Base-by-base conservation (phyloP, 2,888 invertebrate genomes). In the Sarcophaga carnaria region DNA sequence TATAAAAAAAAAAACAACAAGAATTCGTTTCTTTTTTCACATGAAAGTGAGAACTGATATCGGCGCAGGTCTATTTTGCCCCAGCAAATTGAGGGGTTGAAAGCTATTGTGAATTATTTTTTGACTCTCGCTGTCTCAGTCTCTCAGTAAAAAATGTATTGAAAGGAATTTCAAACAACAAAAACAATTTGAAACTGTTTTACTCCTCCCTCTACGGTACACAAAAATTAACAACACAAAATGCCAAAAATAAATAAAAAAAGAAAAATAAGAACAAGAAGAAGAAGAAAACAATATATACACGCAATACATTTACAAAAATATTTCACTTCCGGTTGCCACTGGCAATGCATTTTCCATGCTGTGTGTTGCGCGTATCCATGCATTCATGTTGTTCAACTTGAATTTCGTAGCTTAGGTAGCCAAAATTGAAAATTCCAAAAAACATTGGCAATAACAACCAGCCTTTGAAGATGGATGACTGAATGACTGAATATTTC, bases 261-360 rank as follows among this genome's bases (percentile, higher is more conserved):
- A 20, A 20, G 20, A 20, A 54, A 49, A 60, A 59, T 14, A 25
- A 63, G 69, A 62, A 82, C 12, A 63, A 20, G 54, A 64, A 54
- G 14, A 10, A 77, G n/a, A 63, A 20, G 64, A 69, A 25, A 10
- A 70, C 8, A 63, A 71, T 59, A 83, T 64, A 83, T 45, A 59
- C 27, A 71, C 37, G 17, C 14, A 14, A 74, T 62, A 83, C 74
- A 70, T 22, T 80, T 75, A 75, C 75, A 87, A 81, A 87, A 81
- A 81, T 78, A 83, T 83, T 81, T 81, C 81, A 88, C 88, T 88
- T 88, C 88, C 88, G 87, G 88, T 88, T 88, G 88, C 88, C 76
- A 88, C 84, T 88, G 87, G 67, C 88, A 87, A 88, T 88, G 82
- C 75, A 82, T 67, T 62, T 75, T 12, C 25, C 22, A 60, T 67